Conservation (phyloP, 2,888 invertebrate species). For the Cantharis lateralis region DNA sequence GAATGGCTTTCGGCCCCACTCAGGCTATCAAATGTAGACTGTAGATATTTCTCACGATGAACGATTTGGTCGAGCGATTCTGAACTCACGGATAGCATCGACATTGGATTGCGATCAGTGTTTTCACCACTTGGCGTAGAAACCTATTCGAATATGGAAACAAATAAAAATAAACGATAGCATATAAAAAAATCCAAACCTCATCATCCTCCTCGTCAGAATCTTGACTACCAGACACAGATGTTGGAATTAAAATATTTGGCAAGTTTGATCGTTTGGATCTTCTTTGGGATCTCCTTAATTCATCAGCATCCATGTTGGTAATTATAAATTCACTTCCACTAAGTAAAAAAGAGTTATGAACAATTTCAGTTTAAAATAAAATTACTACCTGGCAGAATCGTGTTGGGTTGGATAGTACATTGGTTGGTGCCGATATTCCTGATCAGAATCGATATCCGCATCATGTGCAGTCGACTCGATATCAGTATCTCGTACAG, state of each 20-base stretch:
- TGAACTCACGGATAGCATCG: slow-evolving; percentile 75
- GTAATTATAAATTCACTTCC: slow-evolving; percentile 83
- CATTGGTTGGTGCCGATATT: slow-evolving; percentile 57
- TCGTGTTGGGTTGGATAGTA: slow-evolving; percentile 50
- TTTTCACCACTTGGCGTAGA: slow-evolving; percentile 84
- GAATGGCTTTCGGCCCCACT: slow-evolving; percentile 66
- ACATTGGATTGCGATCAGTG: slow-evolving; percentile 74
- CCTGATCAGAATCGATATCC: slow-evolving; percentile 85
- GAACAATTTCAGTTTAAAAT: not conserved
- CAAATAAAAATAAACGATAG: not conserved
- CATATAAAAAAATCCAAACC: slow-evolving; percentile 41
- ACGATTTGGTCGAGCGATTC: slow-evolving; percentile 67
- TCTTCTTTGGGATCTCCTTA: slow-evolving; percentile 75
- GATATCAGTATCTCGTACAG: slow-evolving; percentile 50
- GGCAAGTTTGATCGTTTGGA: slow-evolving; percentile 64
- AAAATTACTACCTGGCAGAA: slow-evolving; percentile 42
- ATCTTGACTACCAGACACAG: slow-evolving; percentile 66
- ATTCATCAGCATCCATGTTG: slow-evolving; percentile 84
- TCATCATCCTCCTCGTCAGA: slow-evolving; percentile 77
- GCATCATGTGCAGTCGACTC: slow-evolving; percentile 82
- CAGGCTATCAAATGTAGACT: slow-evolving; percentile 73
- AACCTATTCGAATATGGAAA: slow-evolving; percentile 53
- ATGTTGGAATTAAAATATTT: slow-evolving; percentile 52
- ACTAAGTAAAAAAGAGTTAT: slow-evolving; percentile 35
- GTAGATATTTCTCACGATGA: slow-evolving; percentile 65